phyloP scores from a whole-genome alignment of 2,797 vertebrate genomes.

The Scolopax rusticola region DNA sequence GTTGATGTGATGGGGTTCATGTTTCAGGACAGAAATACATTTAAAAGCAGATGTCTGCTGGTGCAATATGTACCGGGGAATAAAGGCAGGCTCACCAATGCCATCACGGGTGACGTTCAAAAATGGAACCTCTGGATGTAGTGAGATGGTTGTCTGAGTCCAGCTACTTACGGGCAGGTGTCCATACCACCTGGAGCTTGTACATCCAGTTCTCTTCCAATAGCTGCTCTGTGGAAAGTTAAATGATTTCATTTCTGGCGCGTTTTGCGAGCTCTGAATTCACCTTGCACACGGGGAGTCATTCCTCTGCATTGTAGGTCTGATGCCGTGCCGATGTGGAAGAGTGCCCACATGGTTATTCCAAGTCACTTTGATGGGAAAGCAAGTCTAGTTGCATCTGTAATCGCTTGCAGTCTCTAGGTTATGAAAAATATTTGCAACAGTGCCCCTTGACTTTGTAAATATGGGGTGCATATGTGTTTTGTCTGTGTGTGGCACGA shows the following conservation, averaged over 20 bases:
- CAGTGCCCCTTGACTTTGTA: constrained; percentile 68
- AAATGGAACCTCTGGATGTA: background rate
- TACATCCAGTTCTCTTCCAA: constrained; percentile 49
- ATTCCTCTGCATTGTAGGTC: constrained; percentile 71
- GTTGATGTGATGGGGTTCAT: background rate
- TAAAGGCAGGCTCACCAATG: background rate
- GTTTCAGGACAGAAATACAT: background rate
- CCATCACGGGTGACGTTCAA: background rate
- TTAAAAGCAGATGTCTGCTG: background rate
- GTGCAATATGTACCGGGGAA: background rate
- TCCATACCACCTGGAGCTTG: constrained; percentile 44
- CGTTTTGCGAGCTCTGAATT: constrained; percentile 2
- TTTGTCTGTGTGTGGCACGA: constrained; percentile 75
- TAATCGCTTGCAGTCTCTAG: constrained; percentile 66
- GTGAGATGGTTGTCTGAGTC: background rate
- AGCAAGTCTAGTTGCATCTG: constrained; percentile 51
- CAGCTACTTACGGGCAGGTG: constrained; percentile 8
- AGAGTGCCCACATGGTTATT: constrained; percentile 39
- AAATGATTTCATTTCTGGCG: constrained; percentile 52
- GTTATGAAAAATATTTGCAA: constrained; percentile 72
- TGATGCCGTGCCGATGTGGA: constrained; percentile 70
- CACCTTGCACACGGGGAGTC: constrained; percentile 48
- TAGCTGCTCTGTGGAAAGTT: constrained; percentile 16
- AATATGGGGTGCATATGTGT: constrained; percentile 73
- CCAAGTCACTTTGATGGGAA: constrained; percentile 63